Evolutionary conservation across 2,888 invertebrate genomes (phyloP), one percentile per base, ranked within the genome.

Genomic region (Erebia ligea): DNA sequence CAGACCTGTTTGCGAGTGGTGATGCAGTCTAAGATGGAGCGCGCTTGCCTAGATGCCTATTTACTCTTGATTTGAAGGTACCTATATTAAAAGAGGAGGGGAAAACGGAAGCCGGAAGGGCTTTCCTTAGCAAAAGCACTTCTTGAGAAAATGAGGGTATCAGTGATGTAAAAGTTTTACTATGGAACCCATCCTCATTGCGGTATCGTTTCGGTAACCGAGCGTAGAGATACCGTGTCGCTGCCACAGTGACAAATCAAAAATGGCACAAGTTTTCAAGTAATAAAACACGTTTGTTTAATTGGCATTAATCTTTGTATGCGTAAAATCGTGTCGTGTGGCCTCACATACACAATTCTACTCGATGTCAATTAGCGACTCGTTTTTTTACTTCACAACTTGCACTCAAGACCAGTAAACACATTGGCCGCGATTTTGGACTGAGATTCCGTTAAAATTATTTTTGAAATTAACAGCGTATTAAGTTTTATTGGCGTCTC

Each of bases 341-440:
- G 45, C 13, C 42, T 25, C 25, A 25, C 42, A 9, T 10, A 42
- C 10, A 42, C 42, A 42, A 42, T 42, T 11, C 11, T 11, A 11
- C 42, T 42, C 13, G 13, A 45, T 11, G 45, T 4, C 45, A 45
- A 21, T 25, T 13, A 57, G 11, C 17, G 8, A 58, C 17, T n/a
- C 9, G 6, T 59, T 40, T 9, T n/a, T 40, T 59, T 40, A 59
- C 17, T 48, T 62, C 11, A 62, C 21, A 48, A 62, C 21, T 62
- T 17, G 13, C 21, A 15, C 42, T 62, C 62, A 9, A 61, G 19
- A 42, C 45, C 15, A 17, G 82, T 86, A 84, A 82, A 80, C 81
- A 67, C 58, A 58, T 50, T 64, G 40, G 61, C 59, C 64, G 56
- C 59, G 66, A 64, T 63, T 68, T 42, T 8, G 48, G 65, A 67